Evolutionary conservation across 2,797 vertebrate genomes (phyloP).

Genomic region (Pterois miles): DNA sequence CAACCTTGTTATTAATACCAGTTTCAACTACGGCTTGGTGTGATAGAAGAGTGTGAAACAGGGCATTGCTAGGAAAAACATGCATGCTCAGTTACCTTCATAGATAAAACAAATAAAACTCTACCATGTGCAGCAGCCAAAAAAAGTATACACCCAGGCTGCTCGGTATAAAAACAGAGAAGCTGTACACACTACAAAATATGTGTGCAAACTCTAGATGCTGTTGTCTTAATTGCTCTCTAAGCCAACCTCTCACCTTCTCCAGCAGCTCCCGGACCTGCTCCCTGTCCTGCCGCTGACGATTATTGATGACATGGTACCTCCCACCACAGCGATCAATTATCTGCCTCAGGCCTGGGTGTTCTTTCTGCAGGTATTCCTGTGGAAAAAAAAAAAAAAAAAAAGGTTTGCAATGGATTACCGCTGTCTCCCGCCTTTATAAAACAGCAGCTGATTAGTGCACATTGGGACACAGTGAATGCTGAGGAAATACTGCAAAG

Average conservation of each 20-base stretch:
- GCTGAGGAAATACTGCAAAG: neutral
- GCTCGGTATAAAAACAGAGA: neutral
- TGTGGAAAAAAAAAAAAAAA: no score
- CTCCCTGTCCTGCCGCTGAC: constrained; percentile 58
- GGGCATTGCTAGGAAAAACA: constrained; percentile 18
- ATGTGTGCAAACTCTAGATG: neutral
- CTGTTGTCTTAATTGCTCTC: neutral
- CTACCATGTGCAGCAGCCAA: neutral
- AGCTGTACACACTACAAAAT: neutral
- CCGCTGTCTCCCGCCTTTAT: neutral
- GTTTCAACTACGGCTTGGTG: constrained; percentile 3
- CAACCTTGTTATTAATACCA: neutral
- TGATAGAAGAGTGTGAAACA: constrained; percentile 9
- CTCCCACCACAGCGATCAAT: constrained; percentile 70
- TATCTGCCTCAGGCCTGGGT: constrained; percentile 69
- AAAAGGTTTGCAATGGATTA: neutral
- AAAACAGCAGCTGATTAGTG: neutral
- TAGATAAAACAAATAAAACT: neutral
- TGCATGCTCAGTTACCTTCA: neutral
- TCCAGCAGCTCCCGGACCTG: constrained; percentile 81
- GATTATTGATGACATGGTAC: constrained; percentile 84
- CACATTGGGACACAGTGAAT: neutral
- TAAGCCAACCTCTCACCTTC: constrained; percentile 60
- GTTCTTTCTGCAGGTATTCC: constrained; percentile 74
- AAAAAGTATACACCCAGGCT: neutral